Evolutionary conservation across 23 tunicate species (phyloP), one percentile per base, ranked within the genome.

Genomic region (Styela clava): DNA sequence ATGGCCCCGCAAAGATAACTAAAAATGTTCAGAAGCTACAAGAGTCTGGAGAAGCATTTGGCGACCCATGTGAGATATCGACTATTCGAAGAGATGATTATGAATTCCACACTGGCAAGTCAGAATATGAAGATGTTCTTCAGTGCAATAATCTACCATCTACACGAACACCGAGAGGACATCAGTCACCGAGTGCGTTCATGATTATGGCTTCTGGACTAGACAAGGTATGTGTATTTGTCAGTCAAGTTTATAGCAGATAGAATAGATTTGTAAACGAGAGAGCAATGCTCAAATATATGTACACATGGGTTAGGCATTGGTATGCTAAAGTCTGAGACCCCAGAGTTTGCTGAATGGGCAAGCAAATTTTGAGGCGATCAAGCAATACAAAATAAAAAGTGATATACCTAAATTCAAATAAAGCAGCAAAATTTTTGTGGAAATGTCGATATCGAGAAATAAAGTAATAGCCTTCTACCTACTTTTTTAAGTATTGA

Each of bases 61-160:
- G 99, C n/a, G 99, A 95, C 36, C 91, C 85, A 82, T 95, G 94
- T 74, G 99, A 95, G 61, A 36, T 89, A 2, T 95, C 99, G 16
- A 86, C 87, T 20, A 86, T 95, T 16, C 73, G 99, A 23, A 31
- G 96, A 34, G 99, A 95, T 31, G 99, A 95, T 74, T 95, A 89
- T 61, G 86, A 31, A 18, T 95, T 95, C 52, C 99, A 95, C 79
- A 95, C 84, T 35, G 86, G 81, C 31, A 83, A 77, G 34, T 74
- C 74, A 26, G 83, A 63, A 51, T 90, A 85, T 51, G 98, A 93
- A 31, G 98, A 93, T 81, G 84, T 88, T 32, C 79, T 93, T 64
- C 96, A 95, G 69, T 79, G 89, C 63, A 95, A 95, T 91, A 95
- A 95, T 74, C 36, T 37, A 0, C 99, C 99, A 28, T 95, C 99